A percentile compares a stretch with the other conserved stretches of the same genome.
These are phyloP conservation scores for Neoseiulus cucumeris DNA, from an alignment of 1,140 invertebrate species.

Conservation along the genomic window DNA sequence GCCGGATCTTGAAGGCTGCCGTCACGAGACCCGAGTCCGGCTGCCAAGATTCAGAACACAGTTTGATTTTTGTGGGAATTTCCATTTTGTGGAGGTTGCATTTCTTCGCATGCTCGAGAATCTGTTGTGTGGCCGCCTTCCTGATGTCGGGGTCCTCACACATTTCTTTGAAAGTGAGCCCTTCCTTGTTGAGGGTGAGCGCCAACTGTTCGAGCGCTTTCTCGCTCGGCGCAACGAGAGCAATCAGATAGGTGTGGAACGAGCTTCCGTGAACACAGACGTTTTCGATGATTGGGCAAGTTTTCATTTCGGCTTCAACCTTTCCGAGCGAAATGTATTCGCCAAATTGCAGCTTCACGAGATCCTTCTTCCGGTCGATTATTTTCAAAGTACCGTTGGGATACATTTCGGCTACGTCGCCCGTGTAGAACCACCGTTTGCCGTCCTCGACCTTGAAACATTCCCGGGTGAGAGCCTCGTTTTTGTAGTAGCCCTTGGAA, in stretches of 20 bases:
- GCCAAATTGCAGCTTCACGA: constrained; percentile 35
- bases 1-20: constrained; percentile 87
- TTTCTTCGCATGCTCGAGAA: constrained; percentile 24
- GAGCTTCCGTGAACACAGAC: constrained; percentile 40
- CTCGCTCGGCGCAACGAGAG: constrained; percentile 68
- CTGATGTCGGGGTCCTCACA: constrained; percentile 48
- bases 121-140: constrained; percentile 52
- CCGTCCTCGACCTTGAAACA: constrained; percentile 63
- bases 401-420: constrained; percentile 86
- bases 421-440: constrained; percentile 74
- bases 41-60: constrained; percentile 78
- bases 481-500: constrained; percentile 80
- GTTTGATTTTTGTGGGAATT: constrained; percentile 67
- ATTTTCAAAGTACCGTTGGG: constrained; percentile 82
- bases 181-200: constrained; percentile 37
- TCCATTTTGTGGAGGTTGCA: constrained; percentile 50
- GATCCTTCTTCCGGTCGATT: constrained; percentile 50
- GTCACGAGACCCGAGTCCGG: constrained; percentile 88
- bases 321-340: constrained; percentile 29
- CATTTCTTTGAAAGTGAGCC: constrained; percentile 45
- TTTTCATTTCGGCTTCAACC: constrained; percentile 31
- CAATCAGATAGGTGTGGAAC: constrained; percentile 54
- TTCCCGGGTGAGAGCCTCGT: constrained; percentile 65
- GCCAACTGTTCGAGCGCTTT: constrained; percentile 43
- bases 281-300: constrained; percentile 32